phyloP scores from a whole-genome alignment of 2,888 invertebrate species.

The Diarsia mendica region DNA sequence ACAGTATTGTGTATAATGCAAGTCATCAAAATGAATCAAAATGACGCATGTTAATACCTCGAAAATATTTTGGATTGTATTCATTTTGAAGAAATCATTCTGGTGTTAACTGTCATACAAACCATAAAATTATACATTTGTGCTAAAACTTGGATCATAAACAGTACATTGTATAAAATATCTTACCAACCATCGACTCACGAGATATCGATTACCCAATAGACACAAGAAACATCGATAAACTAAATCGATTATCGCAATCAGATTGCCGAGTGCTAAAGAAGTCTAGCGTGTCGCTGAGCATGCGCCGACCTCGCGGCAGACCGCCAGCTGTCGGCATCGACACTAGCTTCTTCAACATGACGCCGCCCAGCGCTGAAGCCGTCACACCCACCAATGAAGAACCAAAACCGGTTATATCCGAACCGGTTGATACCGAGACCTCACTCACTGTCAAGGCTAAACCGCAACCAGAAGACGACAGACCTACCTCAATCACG shows the following conservation, averaged over 20 bases:
- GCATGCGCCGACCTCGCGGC: constrained; percentile 84
- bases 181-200: constrained; percentile 4
- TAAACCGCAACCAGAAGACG: constrained; percentile 57
- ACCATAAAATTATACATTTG: constrained; percentile 30
- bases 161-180: constrained; percentile 11
- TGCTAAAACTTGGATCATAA: constrained; percentile 33
- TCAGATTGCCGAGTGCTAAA: constrained; percentile 89
- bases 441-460: constrained; percentile 67
- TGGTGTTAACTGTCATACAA: constrained; percentile 28
- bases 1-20: background rate
- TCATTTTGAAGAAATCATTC: background rate
- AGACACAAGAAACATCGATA: constrained; percentile 67
- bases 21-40: background rate
- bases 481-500: constrained; percentile 50
- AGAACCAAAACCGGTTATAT: constrained; percentile 65
- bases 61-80: constrained; percentile 1
- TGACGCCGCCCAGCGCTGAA: constrained; percentile 88
- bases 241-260: constrained; percentile 69
- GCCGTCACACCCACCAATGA: constrained; percentile 81
- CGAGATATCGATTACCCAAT: constrained; percentile 59
- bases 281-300: constrained; percentile 85
- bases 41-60: background rate
- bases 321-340: constrained; percentile 85
- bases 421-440: constrained; percentile 71
- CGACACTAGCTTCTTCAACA: constrained; percentile 83